Evolutionary conservation across 1,140 invertebrate genomes (phyloP).

Genomic region (Rhyzopertha dominica): DNA sequence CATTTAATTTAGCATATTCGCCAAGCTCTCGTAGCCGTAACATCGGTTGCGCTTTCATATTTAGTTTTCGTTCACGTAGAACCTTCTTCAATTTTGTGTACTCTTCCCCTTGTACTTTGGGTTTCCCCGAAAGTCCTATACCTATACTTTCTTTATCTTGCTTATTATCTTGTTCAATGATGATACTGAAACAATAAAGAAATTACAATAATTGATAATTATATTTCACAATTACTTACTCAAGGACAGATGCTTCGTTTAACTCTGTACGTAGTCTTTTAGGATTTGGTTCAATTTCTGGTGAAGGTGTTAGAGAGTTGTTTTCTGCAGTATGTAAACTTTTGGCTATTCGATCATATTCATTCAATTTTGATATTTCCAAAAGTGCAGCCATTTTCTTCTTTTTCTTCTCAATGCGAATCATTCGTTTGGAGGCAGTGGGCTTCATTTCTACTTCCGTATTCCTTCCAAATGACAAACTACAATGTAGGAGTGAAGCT

Average conservation of each 20-base stretch:
- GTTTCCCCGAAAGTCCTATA: conserved; percentile 21
- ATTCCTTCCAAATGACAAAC: no score
- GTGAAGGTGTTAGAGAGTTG: conserved; percentile 2
- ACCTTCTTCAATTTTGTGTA: conserved; percentile 52
- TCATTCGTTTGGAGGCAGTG: conserved; percentile 40
- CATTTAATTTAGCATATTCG: conserved; percentile 53
- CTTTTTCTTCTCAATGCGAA: conserved; percentile 56
- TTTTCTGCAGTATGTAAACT: conserved; percentile 18
- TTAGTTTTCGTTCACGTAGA: conserved; percentile 52
- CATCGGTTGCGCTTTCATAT: conserved; percentile 50
- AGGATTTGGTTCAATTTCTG: conserved; percentile 31
- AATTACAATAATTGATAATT: conserved; percentile 13
- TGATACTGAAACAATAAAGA: conserved; percentile 11
- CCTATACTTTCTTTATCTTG: conserved; percentile 3
- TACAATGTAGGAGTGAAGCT: no score
- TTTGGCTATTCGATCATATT: conserved; percentile 48
- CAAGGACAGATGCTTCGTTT: conserved; percentile 10
- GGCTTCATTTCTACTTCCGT: no score
- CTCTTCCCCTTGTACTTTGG: conserved; percentile 47
- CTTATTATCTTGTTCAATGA: conserved; percentile 11
- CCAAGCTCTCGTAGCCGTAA: conserved; percentile 58
- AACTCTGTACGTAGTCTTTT: conserved; percentile 34
- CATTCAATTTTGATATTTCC: conserved; percentile 57
- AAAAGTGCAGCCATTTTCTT: conserved; percentile 59
- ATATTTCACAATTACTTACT: conserved; percentile 8